phyloP scores from a whole-genome alignment of 30 jellyfish, hydroid and myxozoan species.

The Nemopilema nomurai region DNA sequence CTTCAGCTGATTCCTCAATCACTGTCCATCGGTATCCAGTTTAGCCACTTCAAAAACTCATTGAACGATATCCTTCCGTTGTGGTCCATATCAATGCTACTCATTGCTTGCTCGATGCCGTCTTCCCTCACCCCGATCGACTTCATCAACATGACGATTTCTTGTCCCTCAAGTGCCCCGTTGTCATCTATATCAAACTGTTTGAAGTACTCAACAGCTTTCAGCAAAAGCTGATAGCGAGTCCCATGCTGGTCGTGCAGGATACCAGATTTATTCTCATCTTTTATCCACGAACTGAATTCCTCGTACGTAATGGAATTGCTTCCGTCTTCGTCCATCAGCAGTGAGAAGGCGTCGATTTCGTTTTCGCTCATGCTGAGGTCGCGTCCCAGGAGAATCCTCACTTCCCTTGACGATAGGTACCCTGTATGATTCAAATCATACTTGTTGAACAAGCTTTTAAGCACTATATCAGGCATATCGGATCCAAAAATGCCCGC shows the following conservation, averaged over 20 bases:
- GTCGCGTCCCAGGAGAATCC: constrained; percentile 45
- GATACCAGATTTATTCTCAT: constrained; percentile 17
- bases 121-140: constrained; percentile 65
- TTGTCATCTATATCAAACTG: constrained; percentile 61
- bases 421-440: constrained; percentile 33
- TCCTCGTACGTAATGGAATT: constrained; percentile 39
- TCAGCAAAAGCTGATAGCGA: constrained; percentile 50
- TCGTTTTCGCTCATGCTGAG: constrained; percentile 47
- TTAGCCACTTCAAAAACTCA: constrained; percentile 83
- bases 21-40: constrained; percentile 75
- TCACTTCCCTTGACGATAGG: constrained; percentile 35
- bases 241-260: constrained; percentile 20
- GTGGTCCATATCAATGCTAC: constrained; percentile 71
- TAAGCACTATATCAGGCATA: constrained; percentile 54
- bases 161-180: constrained; percentile 78
- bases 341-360: constrained; percentile 22
- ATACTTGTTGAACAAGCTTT: constrained; percentile 53
- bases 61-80: constrained; percentile 71
- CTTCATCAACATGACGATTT: constrained; percentile 41
- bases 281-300: constrained; percentile 49
- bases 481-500: constrained; percentile 40
- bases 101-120: constrained; percentile 37
- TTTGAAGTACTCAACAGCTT: constrained; percentile 82
- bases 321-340: constrained; percentile 61
- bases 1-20: background rate